Evolutionary conservation across 2,888 invertebrate species (phyloP).

Genomic region (Callyntrura guangdongensis): DNA sequence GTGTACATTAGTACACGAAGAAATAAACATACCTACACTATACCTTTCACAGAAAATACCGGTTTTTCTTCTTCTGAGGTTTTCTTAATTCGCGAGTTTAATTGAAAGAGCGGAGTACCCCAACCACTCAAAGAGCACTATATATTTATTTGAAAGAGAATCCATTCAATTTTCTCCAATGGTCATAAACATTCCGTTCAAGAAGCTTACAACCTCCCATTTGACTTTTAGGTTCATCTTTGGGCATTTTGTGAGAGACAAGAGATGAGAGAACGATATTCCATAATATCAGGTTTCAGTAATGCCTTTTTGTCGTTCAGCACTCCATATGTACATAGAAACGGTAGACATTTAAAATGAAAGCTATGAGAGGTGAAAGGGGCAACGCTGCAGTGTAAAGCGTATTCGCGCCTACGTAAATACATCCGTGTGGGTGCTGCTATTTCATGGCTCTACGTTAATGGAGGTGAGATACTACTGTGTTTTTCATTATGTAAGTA

Average conservation of each 20-base stretch:
- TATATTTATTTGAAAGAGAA: conserved; percentile 38
- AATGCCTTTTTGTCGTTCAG: conserved; percentile 12
- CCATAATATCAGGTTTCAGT: neutral
- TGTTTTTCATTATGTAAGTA: conserved; percentile 49
- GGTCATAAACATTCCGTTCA: conserved; percentile 22
- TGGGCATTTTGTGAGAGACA: neutral
- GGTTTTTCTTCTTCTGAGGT: neutral
- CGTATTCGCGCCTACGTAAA: neutral
- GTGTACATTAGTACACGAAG: neutral
- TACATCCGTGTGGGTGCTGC: neutral
- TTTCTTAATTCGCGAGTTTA: conserved; percentile 12
- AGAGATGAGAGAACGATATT: conserved; percentile 1
- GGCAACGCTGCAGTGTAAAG: neutral
- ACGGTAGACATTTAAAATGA: neutral
- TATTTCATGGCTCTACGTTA: conserved; percentile 17
- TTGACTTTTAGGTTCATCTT: conserved; percentile 16
- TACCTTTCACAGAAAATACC: too few relatives aligned
- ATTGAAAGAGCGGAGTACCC: conserved; percentile 17
- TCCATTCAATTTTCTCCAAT: conserved; percentile 47
- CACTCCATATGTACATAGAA: neutral
- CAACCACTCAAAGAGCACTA: conserved; percentile 38
- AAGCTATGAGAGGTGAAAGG: neutral
- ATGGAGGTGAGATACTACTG: conserved; percentile 46
- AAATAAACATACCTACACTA: too few relatives aligned
- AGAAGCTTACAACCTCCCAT: neutral